These are phyloP conservation scores for Campylorhamphus procurvoides DNA, from an alignment of 2,113 vertebrate species.

Conservation along the genomic window DNA sequence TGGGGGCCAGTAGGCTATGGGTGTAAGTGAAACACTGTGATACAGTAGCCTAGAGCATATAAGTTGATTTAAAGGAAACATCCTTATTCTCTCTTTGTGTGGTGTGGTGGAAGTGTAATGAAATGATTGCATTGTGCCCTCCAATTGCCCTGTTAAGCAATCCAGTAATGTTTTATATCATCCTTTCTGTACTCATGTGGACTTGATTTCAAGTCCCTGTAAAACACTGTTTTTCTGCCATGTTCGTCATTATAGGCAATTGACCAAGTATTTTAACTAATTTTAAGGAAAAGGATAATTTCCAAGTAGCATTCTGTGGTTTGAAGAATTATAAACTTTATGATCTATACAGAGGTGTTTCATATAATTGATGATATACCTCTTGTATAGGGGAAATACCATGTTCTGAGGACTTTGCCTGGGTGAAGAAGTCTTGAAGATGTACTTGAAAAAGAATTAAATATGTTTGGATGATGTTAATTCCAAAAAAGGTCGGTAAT, in stretches of 20 bases:
- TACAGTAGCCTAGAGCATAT: not conserved
- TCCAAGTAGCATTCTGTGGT: not conserved
- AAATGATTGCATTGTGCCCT: not conserved
- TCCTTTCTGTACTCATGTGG: not conserved
- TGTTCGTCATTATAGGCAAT: not conserved
- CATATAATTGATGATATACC: not conserved
- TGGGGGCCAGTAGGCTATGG: constrained; percentile 41
- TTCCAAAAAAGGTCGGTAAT: constrained; percentile 64
- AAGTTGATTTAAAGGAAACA: not conserved
- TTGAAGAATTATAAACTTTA: not conserved
- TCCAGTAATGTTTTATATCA: constrained; percentile 1
- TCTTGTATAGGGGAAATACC: constrained; percentile 46
- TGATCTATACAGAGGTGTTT: not conserved
- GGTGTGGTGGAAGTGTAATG: not conserved
- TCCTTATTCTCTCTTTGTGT: not conserved
- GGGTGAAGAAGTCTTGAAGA: constrained; percentile 37
- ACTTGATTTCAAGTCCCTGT: not conserved
- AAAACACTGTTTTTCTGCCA: not conserved
- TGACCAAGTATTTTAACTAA: not conserved
- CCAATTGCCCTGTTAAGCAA: not conserved
- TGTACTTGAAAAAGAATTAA: constrained; percentile 68
- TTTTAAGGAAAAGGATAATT: constrained; percentile 3
- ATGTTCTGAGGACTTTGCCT: constrained; percentile 57
- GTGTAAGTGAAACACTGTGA: constrained; percentile 45
- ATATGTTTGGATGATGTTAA: constrained; percentile 64